Conservation (phyloP, 2,888 invertebrate genomes). For the Pachycephus smyrnensis region DNA sequence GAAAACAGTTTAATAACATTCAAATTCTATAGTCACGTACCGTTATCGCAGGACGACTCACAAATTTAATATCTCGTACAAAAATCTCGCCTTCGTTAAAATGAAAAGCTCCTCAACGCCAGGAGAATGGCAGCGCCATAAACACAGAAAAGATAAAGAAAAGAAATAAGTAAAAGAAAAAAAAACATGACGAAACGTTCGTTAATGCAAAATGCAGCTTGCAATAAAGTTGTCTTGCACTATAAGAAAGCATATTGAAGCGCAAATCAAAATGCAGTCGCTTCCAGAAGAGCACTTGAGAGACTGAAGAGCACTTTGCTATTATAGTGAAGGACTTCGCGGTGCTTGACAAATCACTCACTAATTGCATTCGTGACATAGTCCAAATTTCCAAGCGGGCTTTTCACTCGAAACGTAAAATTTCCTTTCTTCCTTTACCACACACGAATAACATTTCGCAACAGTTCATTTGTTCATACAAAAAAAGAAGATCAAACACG, state of each 20-base stretch:
- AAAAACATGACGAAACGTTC: neutral
- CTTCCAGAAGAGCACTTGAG: conserved; percentile 55
- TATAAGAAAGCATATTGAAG: conserved; percentile 54
- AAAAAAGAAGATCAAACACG: neutral
- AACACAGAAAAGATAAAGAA: neutral
- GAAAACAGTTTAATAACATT: neutral
- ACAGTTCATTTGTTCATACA: neutral
- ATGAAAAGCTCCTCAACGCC: neutral
- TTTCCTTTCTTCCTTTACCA: neutral
- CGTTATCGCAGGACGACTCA: neutral
- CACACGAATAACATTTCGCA: neutral
- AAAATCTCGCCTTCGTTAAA: neutral
- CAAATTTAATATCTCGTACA: neutral
- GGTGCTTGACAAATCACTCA: conserved; percentile 64
- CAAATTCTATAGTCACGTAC: neutral
- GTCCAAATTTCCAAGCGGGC: conserved; percentile 58
- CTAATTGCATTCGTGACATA: conserved; percentile 67
- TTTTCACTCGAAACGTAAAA: conserved; percentile 42
- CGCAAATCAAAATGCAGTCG: conserved; percentile 65
- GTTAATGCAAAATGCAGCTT: conserved; percentile 21
- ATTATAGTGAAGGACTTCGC: conserved; percentile 51
- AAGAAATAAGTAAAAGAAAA: neutral
- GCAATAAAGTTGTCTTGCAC: conserved; percentile 37
- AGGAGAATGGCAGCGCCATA: neutral
- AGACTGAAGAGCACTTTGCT: conserved; percentile 54